These are phyloP conservation scores for Phalanger gymnotis DNA, from an alignment of 2,797 vertebrate genomes.

Conservation along the genomic window DNA sequence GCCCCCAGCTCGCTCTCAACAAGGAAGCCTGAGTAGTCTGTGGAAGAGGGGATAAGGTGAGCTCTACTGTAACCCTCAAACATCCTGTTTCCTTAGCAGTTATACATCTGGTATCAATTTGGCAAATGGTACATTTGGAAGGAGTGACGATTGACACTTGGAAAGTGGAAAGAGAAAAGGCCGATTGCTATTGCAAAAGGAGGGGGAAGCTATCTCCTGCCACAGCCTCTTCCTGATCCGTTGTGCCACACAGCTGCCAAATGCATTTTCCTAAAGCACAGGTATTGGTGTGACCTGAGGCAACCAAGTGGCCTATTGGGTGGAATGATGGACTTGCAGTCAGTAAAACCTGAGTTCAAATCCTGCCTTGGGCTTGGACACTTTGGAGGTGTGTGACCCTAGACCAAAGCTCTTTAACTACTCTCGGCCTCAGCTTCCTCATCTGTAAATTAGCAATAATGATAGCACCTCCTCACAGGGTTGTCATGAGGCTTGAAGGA, in stretches of 20 bases:
- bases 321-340: not conserved
- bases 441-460: not conserved
- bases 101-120: not conserved
- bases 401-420: not conserved
- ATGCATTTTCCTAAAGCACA: not conserved
- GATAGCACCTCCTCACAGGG: not conserved
- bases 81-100: not conserved
- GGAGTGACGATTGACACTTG: not conserved
- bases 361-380: not conserved
- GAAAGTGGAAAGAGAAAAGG: not conserved
- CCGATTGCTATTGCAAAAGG: not conserved
- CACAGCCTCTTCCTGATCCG: not conserved
- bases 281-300: not conserved
- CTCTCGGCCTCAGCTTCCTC: not conserved
- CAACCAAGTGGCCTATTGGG: not conserved
- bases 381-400: not conserved
- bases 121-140: not conserved
- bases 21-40: constrained; percentile 23
- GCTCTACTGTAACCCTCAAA: not conserved
- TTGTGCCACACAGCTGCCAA: not conserved
- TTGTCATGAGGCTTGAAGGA: not conserved
- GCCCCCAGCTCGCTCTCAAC: not conserved
- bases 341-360: not conserved
- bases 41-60: not conserved
- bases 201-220: not conserved